These are phyloP conservation scores for Cheilosia soror DNA, from an alignment of 2,888 invertebrate genomes.

Conservation along the genomic window DNA sequence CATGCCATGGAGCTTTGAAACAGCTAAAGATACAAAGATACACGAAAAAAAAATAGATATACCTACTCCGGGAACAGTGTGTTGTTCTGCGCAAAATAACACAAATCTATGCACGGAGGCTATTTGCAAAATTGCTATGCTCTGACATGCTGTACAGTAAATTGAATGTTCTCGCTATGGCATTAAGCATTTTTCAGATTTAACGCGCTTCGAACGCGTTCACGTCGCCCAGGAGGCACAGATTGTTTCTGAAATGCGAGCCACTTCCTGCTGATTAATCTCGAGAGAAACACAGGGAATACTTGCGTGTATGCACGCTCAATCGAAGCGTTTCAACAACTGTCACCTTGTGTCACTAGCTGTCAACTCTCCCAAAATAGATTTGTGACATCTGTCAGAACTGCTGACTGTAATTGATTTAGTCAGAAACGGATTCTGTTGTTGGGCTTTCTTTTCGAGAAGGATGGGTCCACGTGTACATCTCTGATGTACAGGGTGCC, in stretches of 20 bases:
- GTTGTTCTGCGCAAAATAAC: constrained; percentile 33
- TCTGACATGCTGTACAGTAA: constrained; percentile 65
- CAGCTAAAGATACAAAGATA: constrained; percentile 61
- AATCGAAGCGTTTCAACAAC: constrained; percentile 72
- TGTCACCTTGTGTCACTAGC: constrained; percentile 71
- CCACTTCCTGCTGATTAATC: constrained; percentile 72
- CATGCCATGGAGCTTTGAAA: constrained; percentile 49
- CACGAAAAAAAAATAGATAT: neutral
- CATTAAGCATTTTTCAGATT: constrained; percentile 63
- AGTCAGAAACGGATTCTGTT: constrained; percentile 42
- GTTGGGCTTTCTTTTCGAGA: neutral
- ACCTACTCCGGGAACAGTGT: neutral
- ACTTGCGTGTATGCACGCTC: constrained; percentile 23
- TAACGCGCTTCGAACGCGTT: constrained; percentile 46
- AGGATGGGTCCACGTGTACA: constrained; percentile 51
- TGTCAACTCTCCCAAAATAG: constrained; percentile 67
- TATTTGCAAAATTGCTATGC: constrained; percentile 72
- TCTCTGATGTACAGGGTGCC: constrained; percentile 47
- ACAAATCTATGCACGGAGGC: constrained; percentile 71
- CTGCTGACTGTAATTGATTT: constrained; percentile 62
- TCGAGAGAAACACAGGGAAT: constrained; percentile 3
- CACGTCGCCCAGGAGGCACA: constrained; percentile 43
- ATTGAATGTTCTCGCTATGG: constrained; percentile 71
- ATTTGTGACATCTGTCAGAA: constrained; percentile 64
- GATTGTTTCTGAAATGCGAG: constrained; percentile 66